phyloP scores from a whole-genome alignment of 2,113 vertebrate genomes.

The Chlorodrepanis virens region DNA sequence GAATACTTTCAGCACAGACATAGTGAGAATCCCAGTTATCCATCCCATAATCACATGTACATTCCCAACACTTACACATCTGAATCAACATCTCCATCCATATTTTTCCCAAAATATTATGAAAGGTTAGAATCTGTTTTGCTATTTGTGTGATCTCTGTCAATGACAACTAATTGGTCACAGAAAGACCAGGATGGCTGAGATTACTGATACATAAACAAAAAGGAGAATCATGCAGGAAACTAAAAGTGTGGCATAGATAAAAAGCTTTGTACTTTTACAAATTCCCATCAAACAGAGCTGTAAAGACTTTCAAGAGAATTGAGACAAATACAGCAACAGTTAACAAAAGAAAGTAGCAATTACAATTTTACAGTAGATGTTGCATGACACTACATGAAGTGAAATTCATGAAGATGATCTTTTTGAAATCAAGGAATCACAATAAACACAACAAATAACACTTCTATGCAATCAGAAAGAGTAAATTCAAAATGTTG shows the following conservation, averaged over 20 bases:
- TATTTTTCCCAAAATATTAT: background rate
- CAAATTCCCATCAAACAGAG: background rate
- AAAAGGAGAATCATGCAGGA: background rate
- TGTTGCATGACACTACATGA: background rate
- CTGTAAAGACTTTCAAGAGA: background rate
- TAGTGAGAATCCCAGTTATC: background rate
- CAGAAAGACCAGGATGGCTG: background rate
- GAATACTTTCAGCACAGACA: background rate
- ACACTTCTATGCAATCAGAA: background rate
- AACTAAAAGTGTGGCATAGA: background rate
- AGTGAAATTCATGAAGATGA: background rate
- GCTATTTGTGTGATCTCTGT: background rate
- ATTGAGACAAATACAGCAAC: background rate
- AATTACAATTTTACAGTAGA: background rate
- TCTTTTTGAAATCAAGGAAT: background rate
- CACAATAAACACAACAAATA: background rate
- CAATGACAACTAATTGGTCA: background rate
- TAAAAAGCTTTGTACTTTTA: background rate
- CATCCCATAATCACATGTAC: background rate
- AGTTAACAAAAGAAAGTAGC: background rate
- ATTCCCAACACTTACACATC: background rate
- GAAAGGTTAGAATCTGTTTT: background rate
- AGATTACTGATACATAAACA: background rate
- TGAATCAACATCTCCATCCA: background rate
- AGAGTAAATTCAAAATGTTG: background rate